Evolutionary conservation across 53 echinoderm and acorn worm genomes (phyloP).

Genomic region (Hippasteria phrygiana): DNA sequence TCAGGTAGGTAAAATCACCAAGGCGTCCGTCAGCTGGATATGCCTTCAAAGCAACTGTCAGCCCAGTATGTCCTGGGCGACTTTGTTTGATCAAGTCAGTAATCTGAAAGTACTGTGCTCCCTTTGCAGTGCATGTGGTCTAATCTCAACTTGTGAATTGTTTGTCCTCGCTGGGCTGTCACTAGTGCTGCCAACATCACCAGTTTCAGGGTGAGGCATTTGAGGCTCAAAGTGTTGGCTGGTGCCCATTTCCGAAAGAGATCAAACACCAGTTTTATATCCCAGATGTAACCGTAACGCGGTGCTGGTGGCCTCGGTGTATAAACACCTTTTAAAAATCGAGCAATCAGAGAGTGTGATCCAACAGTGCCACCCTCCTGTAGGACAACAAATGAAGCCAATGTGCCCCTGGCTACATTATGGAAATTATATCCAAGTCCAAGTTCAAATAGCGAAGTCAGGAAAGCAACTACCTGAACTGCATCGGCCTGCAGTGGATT

Average conservation of each 20-base stretch:
- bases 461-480: slow-evolving; percentile 30
- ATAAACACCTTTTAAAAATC: slow-evolving; percentile 76
- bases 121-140: slow-evolving; percentile 12
- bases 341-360: slow-evolving; percentile 61
- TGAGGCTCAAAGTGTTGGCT: slow-evolving; percentile 5
- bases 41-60: background rate
- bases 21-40: slow-evolving; percentile 30
- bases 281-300: slow-evolving; percentile 66
- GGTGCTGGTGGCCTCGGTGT: slow-evolving; percentile 36
- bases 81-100: slow-evolving; percentile 52
- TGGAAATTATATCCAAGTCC: slow-evolving; percentile 33
- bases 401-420: slow-evolving; percentile 43
- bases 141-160: slow-evolving; percentile 42
- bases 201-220: slow-evolving; percentile 56
- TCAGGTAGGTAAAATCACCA: slow-evolving; percentile 31
- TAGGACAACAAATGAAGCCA: background rate
- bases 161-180: slow-evolving; percentile 56
- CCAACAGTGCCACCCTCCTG: slow-evolving; percentile 33
- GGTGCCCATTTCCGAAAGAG: slow-evolving; percentile 21
- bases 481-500: slow-evolving; percentile 48
- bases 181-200: slow-evolving; percentile 66
- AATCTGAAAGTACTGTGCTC: slow-evolving; percentile 31
- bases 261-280: slow-evolving; percentile 60
- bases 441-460: slow-evolving; percentile 30
- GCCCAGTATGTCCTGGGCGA: slow-evolving; percentile 46